Percentiles rank a stretch among this genome's conserved stretches.
phyloP scores from a whole-genome alignment of 1,140 invertebrate species.

The Sminthurides bifidus region DNA sequence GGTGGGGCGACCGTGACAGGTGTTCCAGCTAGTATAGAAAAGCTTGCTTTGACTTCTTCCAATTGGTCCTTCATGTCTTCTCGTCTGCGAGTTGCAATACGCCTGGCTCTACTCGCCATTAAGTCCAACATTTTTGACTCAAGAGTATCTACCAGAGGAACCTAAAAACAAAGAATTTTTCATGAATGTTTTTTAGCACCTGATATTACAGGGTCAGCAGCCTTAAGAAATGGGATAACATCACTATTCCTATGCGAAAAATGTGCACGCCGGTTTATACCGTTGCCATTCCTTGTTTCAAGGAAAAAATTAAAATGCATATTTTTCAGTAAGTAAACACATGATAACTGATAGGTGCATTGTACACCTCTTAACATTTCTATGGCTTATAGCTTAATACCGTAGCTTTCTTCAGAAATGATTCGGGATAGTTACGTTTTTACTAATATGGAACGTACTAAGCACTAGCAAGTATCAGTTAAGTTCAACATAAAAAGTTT shows the following conservation, averaged over 20 bases:
- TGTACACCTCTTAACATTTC: not conserved
- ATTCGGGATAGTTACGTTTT: no score
- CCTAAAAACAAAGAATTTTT: slow-evolving; percentile 42
- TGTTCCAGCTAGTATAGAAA: slow-evolving; percentile 16
- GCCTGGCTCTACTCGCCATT: slow-evolving; percentile 55
- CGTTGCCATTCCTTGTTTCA: no score
- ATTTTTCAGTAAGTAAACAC: not conserved
- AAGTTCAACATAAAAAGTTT: slow-evolving; percentile 2
- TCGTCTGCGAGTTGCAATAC: slow-evolving; percentile 64
- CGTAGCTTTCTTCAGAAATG: not conserved
- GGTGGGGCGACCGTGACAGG: slow-evolving; percentile 19
- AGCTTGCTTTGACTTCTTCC: slow-evolving; percentile 59
- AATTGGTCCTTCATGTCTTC: slow-evolving; percentile 88
- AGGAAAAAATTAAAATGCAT: no score
- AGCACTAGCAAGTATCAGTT: not conserved
- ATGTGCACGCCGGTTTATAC: not conserved
- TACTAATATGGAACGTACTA: not conserved
- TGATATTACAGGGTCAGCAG: not conserved
- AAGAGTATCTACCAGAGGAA: slow-evolving; percentile 59
- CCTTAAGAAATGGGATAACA: not conserved
- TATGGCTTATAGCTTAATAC: not conserved
- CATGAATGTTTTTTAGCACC: not conserved
- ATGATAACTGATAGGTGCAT: not conserved
- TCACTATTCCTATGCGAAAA: not conserved
- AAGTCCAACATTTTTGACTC: slow-evolving; percentile 64